Evolutionary conservation across 2,888 invertebrate genomes (phyloP).

Genomic region (Cosmopolites sordidus): DNA sequence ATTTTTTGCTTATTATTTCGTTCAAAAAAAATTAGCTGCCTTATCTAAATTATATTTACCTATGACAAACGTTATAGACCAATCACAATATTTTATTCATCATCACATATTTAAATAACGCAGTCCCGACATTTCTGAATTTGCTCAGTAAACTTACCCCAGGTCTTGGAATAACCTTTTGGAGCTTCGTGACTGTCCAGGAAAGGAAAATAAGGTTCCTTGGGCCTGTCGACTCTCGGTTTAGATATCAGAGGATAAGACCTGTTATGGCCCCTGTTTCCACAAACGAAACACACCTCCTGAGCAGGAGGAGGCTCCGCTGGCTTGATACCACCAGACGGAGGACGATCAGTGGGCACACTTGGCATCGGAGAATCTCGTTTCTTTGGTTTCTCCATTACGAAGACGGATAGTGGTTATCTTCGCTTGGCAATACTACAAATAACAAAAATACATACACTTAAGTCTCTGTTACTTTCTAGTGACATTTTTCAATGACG

Average conservation of each 20-base stretch:
- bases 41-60: too few relatives aligned
- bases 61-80: too few relatives aligned
- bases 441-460: too few relatives aligned
- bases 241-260: slow-evolving; percentile 61
- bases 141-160: slow-evolving; percentile 14
- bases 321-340: slow-evolving; percentile 15
- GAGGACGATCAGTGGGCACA: slow-evolving; percentile 8
- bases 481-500: too few relatives aligned
- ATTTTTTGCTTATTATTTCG: too few relatives aligned
- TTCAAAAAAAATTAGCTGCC: too few relatives aligned
- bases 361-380: slow-evolving; percentile 16
- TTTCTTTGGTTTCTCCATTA: slow-evolving; percentile 6
- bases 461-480: too few relatives aligned
- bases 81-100: too few relatives aligned
- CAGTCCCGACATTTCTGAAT: too few relatives aligned
- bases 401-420: neutral
- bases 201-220: slow-evolving; percentile 87
- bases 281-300: slow-evolving; percentile 67
- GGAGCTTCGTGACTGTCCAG: slow-evolving; percentile 86
- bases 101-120: too few relatives aligned
- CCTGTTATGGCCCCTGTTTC: slow-evolving; percentile 62
- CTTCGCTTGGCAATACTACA: too few relatives aligned
- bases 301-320: slow-evolving; percentile 23
- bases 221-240: slow-evolving; percentile 63
- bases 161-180: slow-evolving; percentile 48